Conservation (phyloP, 2,888 invertebrate genomes). For the Autographa pulchrina region DNA sequence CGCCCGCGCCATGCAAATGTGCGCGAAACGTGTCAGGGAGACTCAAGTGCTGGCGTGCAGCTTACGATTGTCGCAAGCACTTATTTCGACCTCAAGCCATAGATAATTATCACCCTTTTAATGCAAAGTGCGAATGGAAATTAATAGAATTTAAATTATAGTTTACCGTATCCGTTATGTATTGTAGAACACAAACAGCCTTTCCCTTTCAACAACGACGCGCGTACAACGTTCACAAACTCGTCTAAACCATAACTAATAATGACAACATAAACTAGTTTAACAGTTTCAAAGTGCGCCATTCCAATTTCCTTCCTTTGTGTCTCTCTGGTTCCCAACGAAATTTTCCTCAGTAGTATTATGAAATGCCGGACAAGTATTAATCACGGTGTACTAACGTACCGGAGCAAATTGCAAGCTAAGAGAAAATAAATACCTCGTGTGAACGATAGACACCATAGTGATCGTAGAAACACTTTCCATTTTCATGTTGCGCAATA, state of each 20-base stretch:
- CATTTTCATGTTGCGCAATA: slow-evolving; percentile 60
- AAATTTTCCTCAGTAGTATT: slow-evolving; percentile 34
- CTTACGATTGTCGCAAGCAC: slow-evolving; percentile 42
- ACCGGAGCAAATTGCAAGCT: slow-evolving; percentile 33
- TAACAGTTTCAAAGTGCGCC: slow-evolving; percentile 29
- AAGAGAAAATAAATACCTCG: slow-evolving; percentile 48
- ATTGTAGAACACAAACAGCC: slow-evolving; percentile 30
- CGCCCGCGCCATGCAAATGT: slow-evolving; percentile 68
- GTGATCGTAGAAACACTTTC: slow-evolving; percentile 56
- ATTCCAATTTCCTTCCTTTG: slow-evolving; percentile 52
- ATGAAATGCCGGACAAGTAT: slow-evolving; percentile 38
- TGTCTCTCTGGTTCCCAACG: slow-evolving; percentile 27
- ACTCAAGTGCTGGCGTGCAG: slow-evolving; percentile 49
- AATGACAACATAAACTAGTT: slow-evolving; percentile 48
- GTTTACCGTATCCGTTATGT: slow-evolving; percentile 27
- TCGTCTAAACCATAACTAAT: slow-evolving; percentile 48
- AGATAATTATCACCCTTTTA: slow-evolving; percentile 47
- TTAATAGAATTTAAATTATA: slow-evolving; percentile 41
- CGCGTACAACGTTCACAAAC: slow-evolving; percentile 39
- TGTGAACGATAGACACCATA: slow-evolving; percentile 44
- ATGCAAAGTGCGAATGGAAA: slow-evolving; percentile 34
- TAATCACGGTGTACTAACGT: slow-evolving; percentile 26
- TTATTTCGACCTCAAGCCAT: slow-evolving; percentile 46
- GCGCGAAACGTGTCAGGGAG: slow-evolving; percentile 75
- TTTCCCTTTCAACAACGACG: slow-evolving; percentile 41